Evolutionary conservation across 2,888 invertebrate genomes (phyloP).

Genomic region (Deilephila porcellus): DNA sequence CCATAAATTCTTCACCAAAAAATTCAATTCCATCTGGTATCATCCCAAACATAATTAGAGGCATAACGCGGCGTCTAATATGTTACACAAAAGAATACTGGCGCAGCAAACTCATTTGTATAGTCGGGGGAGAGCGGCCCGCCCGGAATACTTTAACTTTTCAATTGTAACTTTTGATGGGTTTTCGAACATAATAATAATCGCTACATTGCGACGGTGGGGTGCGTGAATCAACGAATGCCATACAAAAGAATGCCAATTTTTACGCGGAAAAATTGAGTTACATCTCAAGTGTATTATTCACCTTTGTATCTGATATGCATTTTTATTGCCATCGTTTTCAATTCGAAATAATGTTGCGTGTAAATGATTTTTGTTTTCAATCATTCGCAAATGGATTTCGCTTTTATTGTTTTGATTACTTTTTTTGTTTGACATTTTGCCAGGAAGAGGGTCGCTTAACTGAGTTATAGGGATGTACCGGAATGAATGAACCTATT

Average conservation of each 20-base stretch:
- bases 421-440: background rate
- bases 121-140: slow-evolving; percentile 73
- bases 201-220: slow-evolving; percentile 77
- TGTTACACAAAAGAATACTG: slow-evolving; percentile 74
- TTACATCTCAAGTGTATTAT: slow-evolving; percentile 72
- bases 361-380: slow-evolving; percentile 29
- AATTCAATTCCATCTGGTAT: slow-evolving; percentile 31
- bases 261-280: slow-evolving; percentile 80
- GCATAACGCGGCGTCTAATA: slow-evolving; percentile 35
- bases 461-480: background rate
- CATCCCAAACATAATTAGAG: slow-evolving; percentile 57
- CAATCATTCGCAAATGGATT: slow-evolving; percentile 17
- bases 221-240: slow-evolving; percentile 77
- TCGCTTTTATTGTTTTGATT: slow-evolving; percentile 23
- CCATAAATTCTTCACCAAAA: background rate
- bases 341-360: slow-evolving; percentile 44
- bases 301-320: slow-evolving; percentile 65
- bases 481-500: background rate
- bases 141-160: slow-evolving; percentile 84
- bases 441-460: background rate
- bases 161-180: slow-evolving; percentile 85
- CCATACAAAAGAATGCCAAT: slow-evolving; percentile 81
- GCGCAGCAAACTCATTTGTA: slow-evolving; percentile 79
- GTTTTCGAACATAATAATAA: slow-evolving; percentile 85
- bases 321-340: slow-evolving; percentile 61